Evolutionary conservation across 2,888 invertebrate species (phyloP), one percentile per base, ranked within the genome.

Genomic region (Drosophila pegasa): DNA sequence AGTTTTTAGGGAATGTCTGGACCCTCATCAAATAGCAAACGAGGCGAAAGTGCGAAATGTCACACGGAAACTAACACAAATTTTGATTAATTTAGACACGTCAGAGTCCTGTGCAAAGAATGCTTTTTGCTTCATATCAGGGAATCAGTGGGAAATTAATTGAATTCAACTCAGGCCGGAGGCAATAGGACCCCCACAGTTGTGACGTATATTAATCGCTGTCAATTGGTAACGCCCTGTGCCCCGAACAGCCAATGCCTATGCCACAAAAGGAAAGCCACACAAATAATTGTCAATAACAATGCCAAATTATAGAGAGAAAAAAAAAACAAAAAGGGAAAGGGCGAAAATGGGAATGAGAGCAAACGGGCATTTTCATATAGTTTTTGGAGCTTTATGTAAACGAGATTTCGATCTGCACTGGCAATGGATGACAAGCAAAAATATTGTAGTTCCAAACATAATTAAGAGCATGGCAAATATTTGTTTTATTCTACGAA

Each of bases 21-120:
- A 72, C 55, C 71, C 72, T 67, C 50, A 51, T 72, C 72, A 72
- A 54, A 27, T 50, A 37, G 25, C 14, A 25, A 29, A 35, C 35
- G 27, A 22, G 41, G 25, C 8, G n/a, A 16, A 67, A 62, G 55
- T 72, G 62, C 38, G 55, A 72, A 72, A 51, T 67, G 62, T 56
- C 41, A 47, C 16, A 43, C 37, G 43, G 16, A 31, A 61, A 54
- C 56, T 56, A 55, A 52, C 22, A 29, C 7, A 14, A 54, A 47
- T 60, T 73, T 73, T 73, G 63, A 70, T 74, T 69, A 70, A 70
- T 74, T 60, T 69, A 31, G n/a, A 45, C 37, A 52, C 20, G 41
- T 20, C 33, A 35, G 29, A 37, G 29, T 27, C 18, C n/a, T 14
- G 3, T n/a, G 35, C 18, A 7, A 4, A 3, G 20, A 27, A 43